Base-by-base conservation (phyloP, 2,797 vertebrate genomes). In the Pampus argenteus region DNA sequence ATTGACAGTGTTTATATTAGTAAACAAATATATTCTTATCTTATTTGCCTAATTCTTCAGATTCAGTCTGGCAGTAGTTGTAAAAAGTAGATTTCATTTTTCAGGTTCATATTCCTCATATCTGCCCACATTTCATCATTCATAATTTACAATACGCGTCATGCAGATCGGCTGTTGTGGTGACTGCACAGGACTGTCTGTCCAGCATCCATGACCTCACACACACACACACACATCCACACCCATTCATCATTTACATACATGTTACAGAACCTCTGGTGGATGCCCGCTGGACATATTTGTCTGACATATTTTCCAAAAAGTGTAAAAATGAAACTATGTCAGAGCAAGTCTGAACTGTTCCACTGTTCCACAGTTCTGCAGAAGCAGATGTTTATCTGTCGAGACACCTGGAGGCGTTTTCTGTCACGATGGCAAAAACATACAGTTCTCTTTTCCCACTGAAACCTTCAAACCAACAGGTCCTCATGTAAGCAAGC, bases 341-440 rank as follows among this genome's bases (percentile, higher is more conserved):
- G 3, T 20, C 7, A 44, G 36, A 52, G 50, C 84, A 70, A 64
- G 82, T 80, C 18, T 45, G 36, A 72, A 79, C 85, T 34, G 8
- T 29, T 29, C 23, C 0, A 2, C 47, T 18, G 40, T 44, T 18
- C 17, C 4, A 18, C 17, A 26, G 42, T 31, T 66, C 8, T 22
- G 38, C 20, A 61, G 34, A 28, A 40, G 40, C 7, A 40, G 9
- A 26, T 9, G 15, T 45, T 20, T 13, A 10, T 55, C 18, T 52
- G 47, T 18, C 0, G 3, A 36, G 31, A 44, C 18, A 68, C 6
- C 60, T 78, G 0, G 18, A 4, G 56, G 70, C 23, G 0, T 3
- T 60, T 74, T 66, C 55, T 51, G 74, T 70, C 29, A 54, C 4
- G 20, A 55, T 10, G 40, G 2, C 49, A 31, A 61, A 51, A 45